phyloP scores from a whole-genome alignment of 2,888 invertebrate species.

The Conistra vaccinii region DNA sequence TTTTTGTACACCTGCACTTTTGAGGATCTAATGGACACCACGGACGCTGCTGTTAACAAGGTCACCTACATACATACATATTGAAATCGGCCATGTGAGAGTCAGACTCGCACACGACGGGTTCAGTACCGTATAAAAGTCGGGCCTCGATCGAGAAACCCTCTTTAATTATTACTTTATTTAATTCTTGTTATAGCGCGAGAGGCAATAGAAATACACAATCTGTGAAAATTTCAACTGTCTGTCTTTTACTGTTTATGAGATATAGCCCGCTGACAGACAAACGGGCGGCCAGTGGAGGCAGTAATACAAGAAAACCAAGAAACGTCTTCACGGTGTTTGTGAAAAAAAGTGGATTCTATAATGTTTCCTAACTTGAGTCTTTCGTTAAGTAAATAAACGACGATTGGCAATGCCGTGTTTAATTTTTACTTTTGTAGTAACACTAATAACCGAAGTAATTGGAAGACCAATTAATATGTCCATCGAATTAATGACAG shows the following conservation, averaged over 20 bases:
- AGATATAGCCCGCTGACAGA: too few relatives aligned
- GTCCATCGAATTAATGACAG: conserved; percentile 33
- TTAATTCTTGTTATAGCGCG: too few relatives aligned
- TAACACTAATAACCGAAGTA: conserved; percentile 4
- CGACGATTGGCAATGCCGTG: background rate
- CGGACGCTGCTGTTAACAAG: background rate
- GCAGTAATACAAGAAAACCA: too few relatives aligned
- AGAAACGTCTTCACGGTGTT: background rate
- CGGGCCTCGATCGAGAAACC: too few relatives aligned
- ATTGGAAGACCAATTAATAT: conserved; percentile 40
- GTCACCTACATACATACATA: background rate
- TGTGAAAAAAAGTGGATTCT: background rate
- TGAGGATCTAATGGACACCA: background rate
- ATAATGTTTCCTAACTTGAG: background rate
- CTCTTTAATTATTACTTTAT: too few relatives aligned
- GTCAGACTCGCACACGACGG: too few relatives aligned
- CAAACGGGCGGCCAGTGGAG: too few relatives aligned
- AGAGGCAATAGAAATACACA: too few relatives aligned
- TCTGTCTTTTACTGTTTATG: too few relatives aligned
- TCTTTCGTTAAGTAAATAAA: background rate
- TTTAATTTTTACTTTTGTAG: background rate
- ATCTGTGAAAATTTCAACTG: too few relatives aligned
- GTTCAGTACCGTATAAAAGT: too few relatives aligned
- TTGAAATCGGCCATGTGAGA: too few relatives aligned
- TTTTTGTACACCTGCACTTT: background rate